Evolutionary conservation across 2,797 vertebrate species (phyloP), one percentile per base, ranked within the genome.

Genomic region (Microcaecilia unicolor): DNA sequence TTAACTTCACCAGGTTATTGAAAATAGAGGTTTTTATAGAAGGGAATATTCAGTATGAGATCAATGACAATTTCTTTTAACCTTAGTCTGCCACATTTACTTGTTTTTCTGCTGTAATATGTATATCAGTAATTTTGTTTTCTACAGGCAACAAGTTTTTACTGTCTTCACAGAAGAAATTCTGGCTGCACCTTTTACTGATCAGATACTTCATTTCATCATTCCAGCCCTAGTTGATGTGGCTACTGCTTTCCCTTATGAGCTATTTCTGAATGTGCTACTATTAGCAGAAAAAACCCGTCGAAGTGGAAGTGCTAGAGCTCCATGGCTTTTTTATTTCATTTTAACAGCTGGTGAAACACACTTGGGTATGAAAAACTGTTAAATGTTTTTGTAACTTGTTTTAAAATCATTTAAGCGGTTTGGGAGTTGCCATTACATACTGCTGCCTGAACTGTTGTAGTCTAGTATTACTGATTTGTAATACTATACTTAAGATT

Each of bases 241-340:
- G 3, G 83, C 81, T 48, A 67, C 76, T 6, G 41, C 56, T 34
- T 98, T 99, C 67, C 93, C 96, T 1, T 95, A 94, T 3, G 89
- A 96, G 64, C 81, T 87, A 61, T 98, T 97, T 66, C 79, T 99
- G 61, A 81, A 74, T 58, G 89, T 93, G 46, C 85, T 98, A 36
- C 78, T 87, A 71, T 39, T 58, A 54, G 75, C 73, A 18, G 65
- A 89, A 37, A 29, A 41, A 33, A 69, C 72, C 13, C 68, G 62
- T 12, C 58, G 72, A 9, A 46, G 67, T 10, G 58, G 68, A 34
- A 67, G 74, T 25, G 72, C 67, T 40, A 72, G 70, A 51, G 89
- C 90, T 0, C 93, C 96, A 0, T 97, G 95, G 93, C 83, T 99
- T 37, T 91, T 98, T 62, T 96, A 97, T 71, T 93, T 96, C 35